Base-by-base conservation (phyloP, 2,797 vertebrate genomes). In the Knipowitschia caucasica region DNA sequence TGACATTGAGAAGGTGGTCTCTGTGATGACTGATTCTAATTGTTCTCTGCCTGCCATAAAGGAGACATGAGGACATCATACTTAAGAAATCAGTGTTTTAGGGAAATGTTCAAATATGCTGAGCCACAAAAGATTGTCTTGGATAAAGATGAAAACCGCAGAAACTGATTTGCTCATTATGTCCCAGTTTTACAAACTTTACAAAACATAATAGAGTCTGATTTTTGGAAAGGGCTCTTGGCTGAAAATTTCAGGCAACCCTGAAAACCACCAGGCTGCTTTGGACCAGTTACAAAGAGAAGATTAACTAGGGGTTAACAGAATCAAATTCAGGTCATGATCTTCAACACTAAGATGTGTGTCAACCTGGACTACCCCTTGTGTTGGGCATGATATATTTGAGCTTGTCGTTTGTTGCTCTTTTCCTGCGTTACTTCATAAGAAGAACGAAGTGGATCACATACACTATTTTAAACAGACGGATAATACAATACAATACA, bases 41-140 rank as follows among this genome's bases (percentile, higher is more conserved):
- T 25, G 45, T 73, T 73, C 38, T 43, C 65, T 14, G 31, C 55
- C 31, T 69, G 53, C 8, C 65, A 69, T 26, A 53, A 31, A 45
- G 62, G 62, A n/a, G 44, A 50, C 3, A 45, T 65, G 43, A 47
- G 52, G n/a, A 18, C 0, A n/a, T n/a, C n/a, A n/a, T n/a, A n/a
- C n/a, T n/a, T n/a, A n/a, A n/a, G n/a, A n/a, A n/a, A n/a, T n/a
- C 3, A 29, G 39, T 44, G 29, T 14, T 59, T 42, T 26, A 31
- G 31, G 24, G 18, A 17, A 33, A 33, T 33, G 27, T 33, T 11
- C 3, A 3, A 38, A 38, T 38, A 38, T 38, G 3, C 4, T 50
- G 62, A 62, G 55, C 65, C 8, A 26, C 58, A 40, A n/a, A 65
- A 1, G 65, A 49, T 9, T n/a, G 44, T 49, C 59, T 17, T 43